Percentiles rank a stretch among this genome's conserved stretches.
Evolutionary conservation across 2,113 vertebrate genomes (phyloP).

Genomic region (Aphelocoma coerulescens): DNA sequence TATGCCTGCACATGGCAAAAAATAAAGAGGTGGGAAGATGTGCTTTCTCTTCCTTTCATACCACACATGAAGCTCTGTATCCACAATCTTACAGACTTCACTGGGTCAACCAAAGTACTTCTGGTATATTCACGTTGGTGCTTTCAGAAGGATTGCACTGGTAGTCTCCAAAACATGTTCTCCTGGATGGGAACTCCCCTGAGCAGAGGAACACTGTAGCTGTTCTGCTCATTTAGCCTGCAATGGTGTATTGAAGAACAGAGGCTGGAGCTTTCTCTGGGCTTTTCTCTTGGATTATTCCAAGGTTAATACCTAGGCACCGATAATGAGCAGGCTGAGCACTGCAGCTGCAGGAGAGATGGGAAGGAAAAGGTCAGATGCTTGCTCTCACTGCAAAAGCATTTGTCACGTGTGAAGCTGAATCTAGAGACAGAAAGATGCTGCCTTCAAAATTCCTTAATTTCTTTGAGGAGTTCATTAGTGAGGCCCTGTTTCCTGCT

Average conservation of each 20-base stretch:
- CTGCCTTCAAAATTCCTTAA: conserved; percentile 37
- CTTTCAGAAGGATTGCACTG: background rate
- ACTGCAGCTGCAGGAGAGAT: background rate
- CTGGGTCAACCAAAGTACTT: background rate
- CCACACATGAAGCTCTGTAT: background rate
- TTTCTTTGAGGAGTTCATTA: conserved; percentile 38
- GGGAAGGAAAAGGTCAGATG: conserved; percentile 35
- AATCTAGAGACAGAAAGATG: background rate
- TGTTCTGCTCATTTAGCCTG: background rate
- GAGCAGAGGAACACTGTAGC: background rate
- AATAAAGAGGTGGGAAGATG: background rate
- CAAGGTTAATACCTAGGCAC: conserved; percentile 11
- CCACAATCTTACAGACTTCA: background rate
- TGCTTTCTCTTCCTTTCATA: background rate
- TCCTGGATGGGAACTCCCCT: background rate
- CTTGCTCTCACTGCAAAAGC: background rate
- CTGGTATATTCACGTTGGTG: background rate
- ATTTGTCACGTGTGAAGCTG: background rate
- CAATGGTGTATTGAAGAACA: background rate
- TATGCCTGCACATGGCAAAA: background rate
- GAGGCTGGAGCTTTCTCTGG: background rate
- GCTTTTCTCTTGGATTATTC: background rate
- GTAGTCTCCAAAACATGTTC: background rate
- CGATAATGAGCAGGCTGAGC: conserved; percentile 32
- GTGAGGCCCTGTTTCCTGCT: background rate